A percentile compares a stretch with the other conserved stretches of the same genome.
Conservation (phyloP, 2,797 vertebrate genomes). For the Zalophus californianus region DNA sequence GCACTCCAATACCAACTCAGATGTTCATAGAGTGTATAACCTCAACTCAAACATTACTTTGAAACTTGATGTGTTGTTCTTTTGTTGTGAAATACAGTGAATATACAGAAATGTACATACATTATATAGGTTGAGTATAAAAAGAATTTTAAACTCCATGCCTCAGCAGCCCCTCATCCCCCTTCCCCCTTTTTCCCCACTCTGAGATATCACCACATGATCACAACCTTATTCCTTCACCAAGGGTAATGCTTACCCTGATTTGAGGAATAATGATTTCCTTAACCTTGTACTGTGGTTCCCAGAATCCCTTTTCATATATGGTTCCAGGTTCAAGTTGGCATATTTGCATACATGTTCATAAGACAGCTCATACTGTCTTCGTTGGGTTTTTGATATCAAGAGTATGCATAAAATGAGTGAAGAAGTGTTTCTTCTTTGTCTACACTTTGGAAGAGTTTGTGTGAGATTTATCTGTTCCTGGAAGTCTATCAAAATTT, state of each 20-base stretch:
- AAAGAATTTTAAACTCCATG: not conserved
- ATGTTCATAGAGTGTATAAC: not conserved
- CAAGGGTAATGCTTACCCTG: not conserved
- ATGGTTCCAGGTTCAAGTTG: not conserved
- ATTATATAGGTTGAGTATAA: not conserved
- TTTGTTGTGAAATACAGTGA: constrained; percentile 31
- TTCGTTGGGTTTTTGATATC: constrained; percentile 15
- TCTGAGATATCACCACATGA: not conserved
- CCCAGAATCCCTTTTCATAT: not conserved
- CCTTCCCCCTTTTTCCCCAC: too few relatives aligned
- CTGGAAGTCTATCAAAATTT: not conserved
- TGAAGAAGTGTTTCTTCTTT: not conserved
- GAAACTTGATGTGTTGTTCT: not conserved
- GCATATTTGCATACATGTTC: not conserved
- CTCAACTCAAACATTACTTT: not conserved
- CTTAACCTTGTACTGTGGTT: not conserved
- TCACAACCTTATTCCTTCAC: not conserved
- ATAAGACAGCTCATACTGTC: not conserved
- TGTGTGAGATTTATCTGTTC: not conserved
- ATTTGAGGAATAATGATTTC: not conserved
- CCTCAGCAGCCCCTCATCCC: not conserved
- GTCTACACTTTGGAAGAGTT: not conserved
- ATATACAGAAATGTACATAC: not conserved
- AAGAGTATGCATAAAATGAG: not conserved
- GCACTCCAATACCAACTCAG: not conserved